phyloP scores from a whole-genome alignment of 2,113 vertebrate species.

The Corythoichthys intestinalis region DNA sequence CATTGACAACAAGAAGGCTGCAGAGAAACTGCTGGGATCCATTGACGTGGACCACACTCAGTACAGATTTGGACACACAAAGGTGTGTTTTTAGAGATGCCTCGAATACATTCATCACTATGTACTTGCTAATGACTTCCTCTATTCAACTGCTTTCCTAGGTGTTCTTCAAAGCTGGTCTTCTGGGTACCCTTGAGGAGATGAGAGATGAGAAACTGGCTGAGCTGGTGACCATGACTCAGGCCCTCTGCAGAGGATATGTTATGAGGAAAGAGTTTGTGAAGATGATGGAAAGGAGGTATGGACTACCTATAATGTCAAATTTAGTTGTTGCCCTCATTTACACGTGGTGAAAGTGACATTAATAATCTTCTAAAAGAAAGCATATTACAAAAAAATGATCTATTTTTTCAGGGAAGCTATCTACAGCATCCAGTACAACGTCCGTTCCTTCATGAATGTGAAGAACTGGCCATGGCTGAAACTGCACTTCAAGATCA shows the following conservation, averaged over 20 bases:
- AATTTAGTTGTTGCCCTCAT: not conserved
- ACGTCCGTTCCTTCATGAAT: constrained; percentile 76
- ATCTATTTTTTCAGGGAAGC: constrained; percentile 79
- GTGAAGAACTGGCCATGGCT: constrained; percentile 77
- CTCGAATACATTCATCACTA: not conserved
- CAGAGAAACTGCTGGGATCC: constrained; percentile 83
- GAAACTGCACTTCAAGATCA: constrained; percentile 73
- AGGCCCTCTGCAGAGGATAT: constrained; percentile 64
- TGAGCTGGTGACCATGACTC: constrained; percentile 72
- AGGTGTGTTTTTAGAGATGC: constrained; percentile 50
- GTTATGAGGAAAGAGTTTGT: constrained; percentile 69
- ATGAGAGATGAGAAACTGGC: constrained; percentile 89
- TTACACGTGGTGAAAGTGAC: not conserved
- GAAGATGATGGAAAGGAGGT: constrained; percentile 71
- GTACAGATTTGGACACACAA: constrained; percentile 86
- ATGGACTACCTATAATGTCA: not conserved
- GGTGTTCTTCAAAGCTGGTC: constrained; percentile 96
- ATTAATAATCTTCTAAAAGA: not conserved
- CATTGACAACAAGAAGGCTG: constrained; percentile 84
- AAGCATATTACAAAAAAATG: not conserved
- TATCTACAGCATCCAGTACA: constrained; percentile 83
- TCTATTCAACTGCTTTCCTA: constrained; percentile 34
- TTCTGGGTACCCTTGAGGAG: constrained; percentile 87
- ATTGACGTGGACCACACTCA: constrained; percentile 85
- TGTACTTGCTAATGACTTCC: not conserved